Base-by-base conservation (phyloP, 2,888 invertebrate species). In the Eilema sororculum region DNA sequence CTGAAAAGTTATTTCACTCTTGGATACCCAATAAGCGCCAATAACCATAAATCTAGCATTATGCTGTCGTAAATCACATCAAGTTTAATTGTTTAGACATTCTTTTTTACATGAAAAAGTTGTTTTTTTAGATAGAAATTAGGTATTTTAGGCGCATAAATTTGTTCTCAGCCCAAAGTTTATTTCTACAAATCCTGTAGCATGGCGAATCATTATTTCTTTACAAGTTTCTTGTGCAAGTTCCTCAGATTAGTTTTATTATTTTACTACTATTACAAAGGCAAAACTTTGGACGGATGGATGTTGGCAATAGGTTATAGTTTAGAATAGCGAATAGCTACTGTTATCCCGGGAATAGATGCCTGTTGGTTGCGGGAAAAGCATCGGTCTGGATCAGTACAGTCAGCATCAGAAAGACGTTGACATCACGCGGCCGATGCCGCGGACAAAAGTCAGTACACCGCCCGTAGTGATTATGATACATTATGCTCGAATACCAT, bases 1-100 rank as follows among this genome's bases (percentile, higher is more conserved):
- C 52, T 24, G 25, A 13, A 25, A 65, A 65, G 30, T 60, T 65
- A 61, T 62, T 63, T 52, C 25, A 22, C 64, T 13, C 56, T 6
- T 9, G 22, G 30, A 22, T 30, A 56, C 52, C 22, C 30, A 58
- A 13, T 16, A 16, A 52, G 4, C 3, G n/a, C 20, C 9, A 52
- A 52, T n/a, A 16, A 20, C 13, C 2, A 58, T 64, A 65, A 56
- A 56, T 65, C n/a, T 13, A 22, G 30, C 16, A 30, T 56, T 16
- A 30, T 2, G 52, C n/a, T 52, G n/a, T 41, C 24, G 37, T 41
- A 62, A 62, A 41, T 41, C 62, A 62, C 62, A 37, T 13, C 9
- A 16, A 58, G 25, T 12, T 58, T 25, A 58, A 25, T 28, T 58
- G 13, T 25, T 28, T 5, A 24, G n/a, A 1, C n/a, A 2, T n/a